These are phyloP conservation scores for Campoplex capitator DNA, from an alignment of 2,888 invertebrate genomes.

Conservation along the genomic window DNA sequence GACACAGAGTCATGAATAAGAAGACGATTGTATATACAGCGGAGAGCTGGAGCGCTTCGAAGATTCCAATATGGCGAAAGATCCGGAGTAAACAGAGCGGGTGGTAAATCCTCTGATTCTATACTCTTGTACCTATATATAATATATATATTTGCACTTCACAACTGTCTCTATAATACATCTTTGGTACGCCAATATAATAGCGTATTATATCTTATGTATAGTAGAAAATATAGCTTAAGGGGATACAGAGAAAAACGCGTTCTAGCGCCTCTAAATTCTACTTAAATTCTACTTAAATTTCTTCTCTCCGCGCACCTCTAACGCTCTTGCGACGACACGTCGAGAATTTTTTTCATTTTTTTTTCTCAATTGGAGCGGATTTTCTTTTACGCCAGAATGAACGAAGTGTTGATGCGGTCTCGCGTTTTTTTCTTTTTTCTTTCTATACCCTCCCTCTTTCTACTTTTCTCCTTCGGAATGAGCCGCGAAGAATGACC, in stretches of 20 bases:
- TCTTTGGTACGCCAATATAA: slow-evolving; percentile 47
- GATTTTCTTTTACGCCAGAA: slow-evolving; percentile 74
- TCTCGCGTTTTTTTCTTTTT: background rate
- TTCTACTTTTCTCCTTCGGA: slow-evolving; percentile 55
- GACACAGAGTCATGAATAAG: background rate
- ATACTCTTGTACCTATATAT: slow-evolving; percentile 43
- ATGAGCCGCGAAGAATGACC: slow-evolving; percentile 65
- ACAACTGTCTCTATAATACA: slow-evolving; percentile 45
- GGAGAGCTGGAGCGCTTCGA: slow-evolving; percentile 48
- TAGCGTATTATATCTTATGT: slow-evolving; percentile 46
- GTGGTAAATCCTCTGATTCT: slow-evolving; percentile 72
- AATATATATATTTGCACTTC: slow-evolving; percentile 60
- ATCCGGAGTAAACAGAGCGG: slow-evolving; percentile 73
- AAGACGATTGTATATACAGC: slow-evolving; percentile 4
- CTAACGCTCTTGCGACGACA: slow-evolving; percentile 62
- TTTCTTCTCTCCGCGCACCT: slow-evolving; percentile 60
- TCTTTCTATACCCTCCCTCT: slow-evolving; percentile 26
- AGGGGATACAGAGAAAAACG: slow-evolving; percentile 46
- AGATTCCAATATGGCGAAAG: slow-evolving; percentile 59
- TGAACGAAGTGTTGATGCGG: slow-evolving; percentile 50
- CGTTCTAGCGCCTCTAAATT: slow-evolving; percentile 66
- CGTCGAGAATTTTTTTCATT: slow-evolving; percentile 37
- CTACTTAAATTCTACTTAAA: slow-evolving; percentile 40
- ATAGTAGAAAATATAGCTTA: slow-evolving; percentile 28
- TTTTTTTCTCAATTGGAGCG: slow-evolving; percentile 79